These are phyloP conservation scores for Entomobrya multifasciata DNA, from an alignment of 2,888 invertebrate genomes.

Conservation along the genomic window DNA sequence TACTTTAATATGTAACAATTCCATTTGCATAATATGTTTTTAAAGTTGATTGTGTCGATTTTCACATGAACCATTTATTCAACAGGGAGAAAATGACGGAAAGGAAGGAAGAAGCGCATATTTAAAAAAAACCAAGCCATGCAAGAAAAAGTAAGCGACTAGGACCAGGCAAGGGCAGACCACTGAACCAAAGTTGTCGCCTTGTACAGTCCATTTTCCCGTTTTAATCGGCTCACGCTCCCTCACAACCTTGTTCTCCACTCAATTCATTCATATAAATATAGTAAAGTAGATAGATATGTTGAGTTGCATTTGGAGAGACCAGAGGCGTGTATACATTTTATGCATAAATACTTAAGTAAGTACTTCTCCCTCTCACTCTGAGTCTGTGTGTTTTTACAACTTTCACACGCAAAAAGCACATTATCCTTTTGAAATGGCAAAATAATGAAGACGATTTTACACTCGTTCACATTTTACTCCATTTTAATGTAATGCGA, in stretches of 20 bases:
- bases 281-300: neutral
- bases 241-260: neutral
- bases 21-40: neutral
- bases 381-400: neutral
- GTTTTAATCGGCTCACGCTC: conserved; percentile 21
- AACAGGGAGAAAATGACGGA: no score
- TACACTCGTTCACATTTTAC: no score
- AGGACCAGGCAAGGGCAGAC: no score
- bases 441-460: neutral
- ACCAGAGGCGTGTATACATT: neutral
- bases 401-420: conserved; percentile 15
- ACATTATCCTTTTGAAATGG: conserved; percentile 9
- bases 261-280: no score
- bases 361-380: neutral
- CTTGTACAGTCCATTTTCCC: conserved; percentile 13
- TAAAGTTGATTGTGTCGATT: neutral
- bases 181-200: neutral
- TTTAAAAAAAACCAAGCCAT: no score
- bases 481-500: neutral
- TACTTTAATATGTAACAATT: neutral
- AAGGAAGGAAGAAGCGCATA: no score
- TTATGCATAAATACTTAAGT: neutral
- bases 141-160: no score
- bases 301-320: no score
- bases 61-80: neutral